Percentiles rank a stretch among this genome's conserved stretches.
Conservation (phyloP, 1,140 invertebrate species). For the Agrilus planipennis region DNA sequence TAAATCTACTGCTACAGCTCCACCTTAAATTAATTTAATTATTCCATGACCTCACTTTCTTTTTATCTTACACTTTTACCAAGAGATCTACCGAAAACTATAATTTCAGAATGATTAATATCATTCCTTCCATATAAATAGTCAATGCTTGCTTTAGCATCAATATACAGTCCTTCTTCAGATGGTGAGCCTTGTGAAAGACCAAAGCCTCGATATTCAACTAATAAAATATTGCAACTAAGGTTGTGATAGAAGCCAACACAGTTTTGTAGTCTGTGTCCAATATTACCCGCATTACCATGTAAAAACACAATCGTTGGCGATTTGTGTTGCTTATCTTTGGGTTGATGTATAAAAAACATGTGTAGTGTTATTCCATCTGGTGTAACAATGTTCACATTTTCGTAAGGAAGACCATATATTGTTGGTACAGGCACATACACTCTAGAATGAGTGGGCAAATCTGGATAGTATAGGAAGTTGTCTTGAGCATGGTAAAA, state of each 20-base stretch:
- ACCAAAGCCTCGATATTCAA: conserved; percentile 92
- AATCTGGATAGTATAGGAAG: conserved; percentile 78
- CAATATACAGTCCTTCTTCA: conserved; percentile 76
- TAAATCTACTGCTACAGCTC: conserved; percentile 56
- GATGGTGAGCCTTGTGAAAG: conserved; percentile 79
- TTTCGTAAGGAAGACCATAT: conserved; percentile 76
- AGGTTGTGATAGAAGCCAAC: conserved; percentile 68
- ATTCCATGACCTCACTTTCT: too few relatives aligned
- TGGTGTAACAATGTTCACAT: conserved; percentile 59
- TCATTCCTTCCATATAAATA: conserved; percentile 69
- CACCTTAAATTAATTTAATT: conserved; percentile 24
- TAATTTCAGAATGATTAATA: conserved; percentile 72
- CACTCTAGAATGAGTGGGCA: conserved; percentile 72
- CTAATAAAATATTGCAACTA: conserved; percentile 74
- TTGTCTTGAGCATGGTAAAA: conserved; percentile 78
- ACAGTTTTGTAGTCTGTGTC: conserved; percentile 71
- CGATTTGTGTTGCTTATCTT: conserved; percentile 45
- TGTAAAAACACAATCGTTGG: conserved; percentile 86
- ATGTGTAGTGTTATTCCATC: conserved; percentile 77
- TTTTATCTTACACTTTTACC: too few relatives aligned
- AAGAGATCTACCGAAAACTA: conserved; percentile 88
- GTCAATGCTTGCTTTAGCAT: conserved; percentile 78
- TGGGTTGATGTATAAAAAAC: conserved; percentile 73
- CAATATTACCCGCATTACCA: conserved; percentile 94
- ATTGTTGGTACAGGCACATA: conserved; percentile 76